A percentile compares a stretch with the other conserved stretches of the same genome.
These are phyloP conservation scores for Hoplostethus mediterraneus DNA, from an alignment of 2,797 vertebrate species.

Conservation along the genomic window DNA sequence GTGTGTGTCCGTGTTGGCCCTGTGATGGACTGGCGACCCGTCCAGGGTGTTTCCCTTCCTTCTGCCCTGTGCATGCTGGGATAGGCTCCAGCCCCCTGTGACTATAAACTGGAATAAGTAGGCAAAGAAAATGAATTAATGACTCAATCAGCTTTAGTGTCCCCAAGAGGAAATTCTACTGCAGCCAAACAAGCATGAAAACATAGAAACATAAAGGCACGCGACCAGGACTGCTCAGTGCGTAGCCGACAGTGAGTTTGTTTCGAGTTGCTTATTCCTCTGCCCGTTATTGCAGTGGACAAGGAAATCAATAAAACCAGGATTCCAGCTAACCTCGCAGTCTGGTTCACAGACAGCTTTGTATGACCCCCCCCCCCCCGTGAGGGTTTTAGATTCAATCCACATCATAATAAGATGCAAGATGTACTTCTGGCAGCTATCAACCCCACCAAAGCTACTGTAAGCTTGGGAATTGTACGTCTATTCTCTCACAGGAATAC, in stretches of 20 bases:
- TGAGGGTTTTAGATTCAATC: not conserved
- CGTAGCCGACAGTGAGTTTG: not conserved
- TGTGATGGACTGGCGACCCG: too few relatives aligned
- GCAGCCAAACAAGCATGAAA: not conserved
- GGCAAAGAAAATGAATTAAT: not conserved
- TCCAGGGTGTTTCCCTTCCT: too few relatives aligned
- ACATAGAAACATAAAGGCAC: not conserved
- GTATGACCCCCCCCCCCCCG: not conserved
- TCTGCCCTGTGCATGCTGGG: too few relatives aligned
- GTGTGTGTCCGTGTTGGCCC: not conserved
- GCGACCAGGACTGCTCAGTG: not conserved
- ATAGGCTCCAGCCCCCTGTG: too few relatives aligned
- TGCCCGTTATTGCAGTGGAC: not conserved
- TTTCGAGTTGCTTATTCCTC: not conserved
- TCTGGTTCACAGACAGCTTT: too few relatives aligned
- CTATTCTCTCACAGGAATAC: not conserved
- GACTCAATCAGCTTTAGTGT: not conserved
- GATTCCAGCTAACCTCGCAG: not conserved
- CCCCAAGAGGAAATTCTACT: not conserved
- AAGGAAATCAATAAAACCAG: conserved; percentile 10
- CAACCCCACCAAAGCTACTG: not conserved
- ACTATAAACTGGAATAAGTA: too few relatives aligned
- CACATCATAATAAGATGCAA: conserved; percentile 1
- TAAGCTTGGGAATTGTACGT: not conserved
- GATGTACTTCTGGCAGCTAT: too few relatives aligned